phyloP scores from a whole-genome alignment of 92 coral and sea anemone genomes.

The Palythoa caribaeorum region DNA sequence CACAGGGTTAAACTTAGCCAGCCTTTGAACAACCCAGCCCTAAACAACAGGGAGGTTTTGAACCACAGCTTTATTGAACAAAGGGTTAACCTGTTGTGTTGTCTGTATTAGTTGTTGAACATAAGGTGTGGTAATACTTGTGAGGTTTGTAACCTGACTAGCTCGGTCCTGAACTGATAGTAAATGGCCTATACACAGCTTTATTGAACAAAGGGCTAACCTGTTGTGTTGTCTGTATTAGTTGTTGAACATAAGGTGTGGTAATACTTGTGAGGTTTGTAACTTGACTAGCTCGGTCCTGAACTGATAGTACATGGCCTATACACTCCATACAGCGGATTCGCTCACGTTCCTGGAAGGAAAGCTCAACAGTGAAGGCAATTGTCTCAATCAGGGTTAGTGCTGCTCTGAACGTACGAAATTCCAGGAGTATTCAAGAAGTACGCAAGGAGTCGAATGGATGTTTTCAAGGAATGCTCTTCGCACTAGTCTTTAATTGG shows the following conservation, averaged over 20 bases:
- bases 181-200: constrained; percentile 92
- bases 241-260: constrained; percentile 75
- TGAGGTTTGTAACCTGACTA: constrained; percentile 70
- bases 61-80: neutral
- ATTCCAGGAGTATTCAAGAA: no score
- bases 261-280: constrained; percentile 72
- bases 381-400: no score
- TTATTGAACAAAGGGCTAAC: constrained; percentile 21
- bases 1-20: no score
- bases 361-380: neutral
- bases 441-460: no score
- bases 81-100: constrained; percentile 64
- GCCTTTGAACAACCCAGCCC: no score
- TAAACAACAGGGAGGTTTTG: no score
- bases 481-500: no score
- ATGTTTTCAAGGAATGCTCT: no score
- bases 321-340: constrained; percentile 97
- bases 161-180: constrained; percentile 84
- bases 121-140: constrained; percentile 75
- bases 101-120: constrained; percentile 75
- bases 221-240: constrained; percentile 79
- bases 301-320: constrained; percentile 90
- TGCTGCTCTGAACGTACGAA: no score
- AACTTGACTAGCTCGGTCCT: constrained; percentile 69
- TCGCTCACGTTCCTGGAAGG: constrained; percentile 84